Base-by-base conservation (phyloP, 2,797 vertebrate genomes). In the Neosilurus hyrtlii region DNA sequence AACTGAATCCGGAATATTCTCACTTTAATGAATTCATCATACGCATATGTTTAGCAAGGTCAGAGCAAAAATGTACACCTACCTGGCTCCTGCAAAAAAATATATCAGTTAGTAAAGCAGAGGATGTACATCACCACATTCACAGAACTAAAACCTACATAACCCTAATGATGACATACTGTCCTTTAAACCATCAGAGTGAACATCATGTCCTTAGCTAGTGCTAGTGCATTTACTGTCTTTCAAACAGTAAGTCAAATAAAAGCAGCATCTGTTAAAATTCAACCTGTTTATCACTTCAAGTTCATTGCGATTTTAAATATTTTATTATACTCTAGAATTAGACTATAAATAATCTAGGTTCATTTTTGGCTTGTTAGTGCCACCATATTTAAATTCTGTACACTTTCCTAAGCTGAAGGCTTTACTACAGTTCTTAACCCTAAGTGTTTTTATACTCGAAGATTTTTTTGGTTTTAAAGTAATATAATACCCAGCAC, bases 1-100 rank as follows among this genome's bases (percentile, higher is more conserved):
- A 14, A 11, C 57, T 15, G 18, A 61, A 63, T 26, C 24, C 1
- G 4, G 3, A 61, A 61, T 26, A 1, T 20, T n/a, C 0, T n/a
- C 30, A 30, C 30, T 30, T 30, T 30, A 30, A 30, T 30, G 30
- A 30, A 26, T 37, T 51, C 4, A 52, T 51, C 8, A 20, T 5
- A 43, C 35, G 7, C 11, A 49, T 52, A 20, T 30, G 8, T 51
- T 22, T 52, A 66, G n/a, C 43, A 80, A 54, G 57, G 66, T 82
- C 52, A 79, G 73, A 83, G 81, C 82, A 87, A 78, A 86, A 86
- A 85, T 54, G 81, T 86, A 86, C 86, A 94, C 94, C 93, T 92
- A 94, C 94, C 94, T 93, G 89, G 82, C 90, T 76, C 73, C 82
- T 87, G 92, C 93, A 89, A 81, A 91, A 84, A 88, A 91, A 24